These are phyloP conservation scores for Orthosia gracilis DNA, from an alignment of 2,888 invertebrate species.

Conservation along the genomic window DNA sequence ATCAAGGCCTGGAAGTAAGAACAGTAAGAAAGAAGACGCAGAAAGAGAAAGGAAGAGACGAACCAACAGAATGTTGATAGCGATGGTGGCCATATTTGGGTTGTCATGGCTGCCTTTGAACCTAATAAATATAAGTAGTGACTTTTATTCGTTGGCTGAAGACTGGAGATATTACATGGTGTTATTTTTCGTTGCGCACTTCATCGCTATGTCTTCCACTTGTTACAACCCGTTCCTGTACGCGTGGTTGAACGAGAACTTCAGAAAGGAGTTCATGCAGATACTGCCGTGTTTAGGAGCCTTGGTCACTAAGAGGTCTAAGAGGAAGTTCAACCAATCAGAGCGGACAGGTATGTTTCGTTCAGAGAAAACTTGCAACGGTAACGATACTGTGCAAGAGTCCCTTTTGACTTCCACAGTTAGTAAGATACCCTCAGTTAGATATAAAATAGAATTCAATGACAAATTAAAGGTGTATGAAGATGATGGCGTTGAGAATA, in stretches of 20 bases:
- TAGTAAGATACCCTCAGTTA: constrained; percentile 85
- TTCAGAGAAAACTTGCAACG: constrained; percentile 88
- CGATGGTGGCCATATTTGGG: constrained; percentile 97
- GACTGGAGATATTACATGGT: constrained; percentile 94
- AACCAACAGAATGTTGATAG: constrained; percentile 97
- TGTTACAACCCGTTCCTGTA: constrained; percentile 98
- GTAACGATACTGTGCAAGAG: constrained; percentile 88
- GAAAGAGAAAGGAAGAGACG: constrained; percentile 95
- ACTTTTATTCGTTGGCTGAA: constrained; percentile 92
- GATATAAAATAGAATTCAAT: constrained; percentile 87
- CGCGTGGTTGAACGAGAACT: constrained; percentile 99
- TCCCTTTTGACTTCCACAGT: constrained; percentile 86
- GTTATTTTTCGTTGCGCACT: constrained; percentile 95
- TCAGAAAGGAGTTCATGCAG: constrained; percentile 96
- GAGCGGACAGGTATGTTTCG: constrained; percentile 87
- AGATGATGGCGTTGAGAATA: constrained; percentile 80
- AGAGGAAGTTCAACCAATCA: constrained; percentile 84
- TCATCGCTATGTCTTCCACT: constrained; percentile 98
- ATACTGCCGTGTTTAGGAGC: constrained; percentile 93
- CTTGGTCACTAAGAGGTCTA: constrained; percentile 83
- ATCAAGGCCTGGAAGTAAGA: constrained; percentile 94
- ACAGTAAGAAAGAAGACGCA: constrained; percentile 94
- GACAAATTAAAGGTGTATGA: constrained; percentile 81
- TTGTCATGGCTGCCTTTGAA: constrained; percentile 97
- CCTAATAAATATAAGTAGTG: constrained; percentile 94